Conservation (phyloP, 1,140 invertebrate species). For the Drosophila tani region DNA sequence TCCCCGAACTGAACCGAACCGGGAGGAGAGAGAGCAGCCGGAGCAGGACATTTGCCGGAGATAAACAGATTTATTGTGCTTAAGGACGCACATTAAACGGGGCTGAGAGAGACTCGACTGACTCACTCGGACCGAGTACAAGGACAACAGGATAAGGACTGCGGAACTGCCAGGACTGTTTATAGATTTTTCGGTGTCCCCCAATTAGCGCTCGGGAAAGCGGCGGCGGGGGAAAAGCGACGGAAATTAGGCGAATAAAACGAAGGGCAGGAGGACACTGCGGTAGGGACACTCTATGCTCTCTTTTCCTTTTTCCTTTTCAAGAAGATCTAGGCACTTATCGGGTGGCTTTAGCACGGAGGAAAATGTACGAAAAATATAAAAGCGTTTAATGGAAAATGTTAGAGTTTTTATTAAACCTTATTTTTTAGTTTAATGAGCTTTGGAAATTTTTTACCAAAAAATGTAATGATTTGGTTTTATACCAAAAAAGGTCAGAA, state of each 20-base stretch:
- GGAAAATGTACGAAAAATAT: background rate
- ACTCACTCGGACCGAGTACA: conserved; percentile 24
- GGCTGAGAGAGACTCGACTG: conserved; percentile 9
- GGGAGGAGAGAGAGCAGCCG: conserved; percentile 14
- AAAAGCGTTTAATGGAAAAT: too few species aligned
- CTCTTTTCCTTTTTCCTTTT: background rate
- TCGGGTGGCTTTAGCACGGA: background rate
- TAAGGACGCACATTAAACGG: conserved; percentile 61
- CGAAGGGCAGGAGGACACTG: conserved; percentile 24
- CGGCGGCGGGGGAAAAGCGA: conserved; percentile 17
- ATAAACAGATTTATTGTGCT: conserved; percentile 81
- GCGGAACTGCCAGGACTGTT: conserved; percentile 47
- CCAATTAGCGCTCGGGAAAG: conserved; percentile 63
- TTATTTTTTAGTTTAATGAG: too few species aligned
- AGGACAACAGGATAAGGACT: conserved; percentile 24
- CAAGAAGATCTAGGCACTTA: background rate
- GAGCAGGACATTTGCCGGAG: conserved; percentile 63
- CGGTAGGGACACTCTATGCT: conserved; percentile 7
- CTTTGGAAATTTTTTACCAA: too few species aligned
- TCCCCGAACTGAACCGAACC: background rate
- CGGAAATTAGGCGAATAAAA: conserved; percentile 72
- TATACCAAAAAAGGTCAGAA: too few species aligned
- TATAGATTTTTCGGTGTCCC: conserved; percentile 68
- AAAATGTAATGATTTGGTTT: too few species aligned
- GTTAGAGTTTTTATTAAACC: too few species aligned